Evolutionary conservation across 1,140 invertebrate genomes (phyloP), one percentile per base, ranked within the genome.

Genomic region (Sycophila sp.): DNA sequence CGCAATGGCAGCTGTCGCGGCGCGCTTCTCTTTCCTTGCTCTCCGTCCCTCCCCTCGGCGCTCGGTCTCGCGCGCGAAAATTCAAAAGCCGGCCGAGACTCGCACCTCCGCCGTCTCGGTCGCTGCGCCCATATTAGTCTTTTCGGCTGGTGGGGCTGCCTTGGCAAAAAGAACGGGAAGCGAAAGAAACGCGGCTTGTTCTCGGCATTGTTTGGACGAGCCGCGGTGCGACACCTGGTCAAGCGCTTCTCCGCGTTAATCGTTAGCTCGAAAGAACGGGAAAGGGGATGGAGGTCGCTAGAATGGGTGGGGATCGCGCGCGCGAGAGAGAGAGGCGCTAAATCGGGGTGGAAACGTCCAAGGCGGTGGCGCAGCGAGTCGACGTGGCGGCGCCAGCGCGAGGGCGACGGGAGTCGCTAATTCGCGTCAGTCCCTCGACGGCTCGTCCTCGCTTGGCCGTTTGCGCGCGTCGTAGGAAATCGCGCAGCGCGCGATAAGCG

Each of bases 321-420:
- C n/a, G 55, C 36, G 34, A 36, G 17, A 11, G 26, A 49, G 42
- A 47, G 45, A 49, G 59, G 34, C 15, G 38, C 17, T 30, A 42
- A 45, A 55, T 56, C 55, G 65, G 65, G 65, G 65, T 68, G 55
- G 65, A 68, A 58, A 68, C 65, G 65, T 68, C 40, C 53, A 58
- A 59, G 55, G 38, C 40, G 55, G 34, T 26, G 56, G 26, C 4
- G 4, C 42, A 22, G 42, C 19, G 19, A 47, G 42, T 24, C 42
- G 42, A 47, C 42, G 17, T 22, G n/a, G n/a, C n/a, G n/a, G n/a
- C n/a, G n/a, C n/a, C n/a, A n/a, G n/a, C n/a, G n/a, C n/a, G n/a
- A n/a, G n/a, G n/a, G n/a, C n/a, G n/a, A n/a, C n/a, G n/a, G n/a
- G n/a, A n/a, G n/a, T n/a, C n/a, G n/a, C n/a, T n/a, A n/a, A n/a